Evolutionary conservation across 2,113 vertebrate genomes (phyloP), one percentile per base, ranked within the genome.

Genomic region (Cyprinus carpio): DNA sequence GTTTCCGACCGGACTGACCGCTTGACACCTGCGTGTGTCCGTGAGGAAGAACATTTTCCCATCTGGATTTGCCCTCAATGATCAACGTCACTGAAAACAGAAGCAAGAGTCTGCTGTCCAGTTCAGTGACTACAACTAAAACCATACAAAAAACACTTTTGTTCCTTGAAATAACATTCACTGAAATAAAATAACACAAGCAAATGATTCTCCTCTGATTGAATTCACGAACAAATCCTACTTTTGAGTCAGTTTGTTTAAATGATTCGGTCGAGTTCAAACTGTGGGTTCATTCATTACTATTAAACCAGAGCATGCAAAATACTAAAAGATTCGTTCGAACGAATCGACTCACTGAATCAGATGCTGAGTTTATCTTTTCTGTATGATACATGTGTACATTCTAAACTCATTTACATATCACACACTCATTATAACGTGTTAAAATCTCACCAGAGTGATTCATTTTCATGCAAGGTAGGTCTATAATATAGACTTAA

Each of bases 1-100:
- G 29, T 43, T 84, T 87, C 88, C 58, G 43, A 76, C 43, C 80
- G 74, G 16, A 76, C 51, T 75, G 69, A 40, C 71, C 1, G 31
- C 54, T 51, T 6, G 72, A 79, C 76, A 78, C 76, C 76, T 76
- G 82, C 25, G 40, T 20, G 56, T 75, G 54, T 25, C 20, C 20
- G 11, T n/a, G n/a, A 51, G 75, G 75, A 78, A n/a, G 75, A 11
- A 34, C 12, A 58, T 9, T 9, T 9, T 25, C 54, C 54, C 15
- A 20, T 25, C 20, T 13, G 54, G 76, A 60, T 37, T 60, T 12
- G 4, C 10, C 72, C 49, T 23, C 27, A 13, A n/a, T 37, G 18
- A 34, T 20, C 18, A 78, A 37, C 5, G 3, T 46, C 43, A 46
- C 43, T 0, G 3, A 46, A 46, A 46, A 46, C 43, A 12, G 11